Evolutionary conservation across 1,140 invertebrate genomes (phyloP).

Genomic region (Zaprionus africanus): DNA sequence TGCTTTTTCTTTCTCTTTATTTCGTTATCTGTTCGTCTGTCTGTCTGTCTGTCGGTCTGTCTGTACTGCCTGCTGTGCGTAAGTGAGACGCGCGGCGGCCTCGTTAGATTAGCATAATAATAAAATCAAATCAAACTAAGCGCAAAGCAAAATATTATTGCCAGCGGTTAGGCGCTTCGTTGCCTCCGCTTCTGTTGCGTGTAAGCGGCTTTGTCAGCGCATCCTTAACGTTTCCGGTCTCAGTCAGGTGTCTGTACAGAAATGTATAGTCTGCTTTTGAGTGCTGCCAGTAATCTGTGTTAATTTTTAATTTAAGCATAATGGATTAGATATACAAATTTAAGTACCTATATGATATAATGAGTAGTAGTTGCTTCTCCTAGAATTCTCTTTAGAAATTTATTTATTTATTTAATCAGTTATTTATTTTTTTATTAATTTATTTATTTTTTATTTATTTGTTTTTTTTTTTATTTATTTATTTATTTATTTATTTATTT

Average conservation of each 20-base stretch:
- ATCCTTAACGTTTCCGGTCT: neutral
- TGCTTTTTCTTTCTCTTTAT: neutral
- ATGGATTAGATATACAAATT: too few species aligned
- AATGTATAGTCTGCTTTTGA: neutral
- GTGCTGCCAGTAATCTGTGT: neutral
- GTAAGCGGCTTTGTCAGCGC: neutral
- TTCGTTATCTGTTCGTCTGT: neutral
- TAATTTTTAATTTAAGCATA: too few species aligned
- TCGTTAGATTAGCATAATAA: slow-evolving; percentile 38
- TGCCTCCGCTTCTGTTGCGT: neutral
- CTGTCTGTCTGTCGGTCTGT: neutral
- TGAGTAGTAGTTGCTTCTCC: too few species aligned
- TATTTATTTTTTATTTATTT: too few species aligned
- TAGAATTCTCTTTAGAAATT: too few species aligned
- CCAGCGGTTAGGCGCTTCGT: slow-evolving; percentile 1
- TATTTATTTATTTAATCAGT: too few species aligned
- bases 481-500: too few species aligned
- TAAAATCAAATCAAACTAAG: slow-evolving; percentile 27
- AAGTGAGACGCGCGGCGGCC: neutral
- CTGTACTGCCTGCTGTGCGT: neutral
- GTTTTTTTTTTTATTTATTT: too few species aligned
- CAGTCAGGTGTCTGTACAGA: neutral
- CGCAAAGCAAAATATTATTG: slow-evolving; percentile 33
- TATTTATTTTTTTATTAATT: too few species aligned
- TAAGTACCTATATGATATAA: too few species aligned